Evolutionary conservation across 1,140 invertebrate species (phyloP), one percentile per base, ranked within the genome.

Genomic region (Drosophila parabipectinata): DNA sequence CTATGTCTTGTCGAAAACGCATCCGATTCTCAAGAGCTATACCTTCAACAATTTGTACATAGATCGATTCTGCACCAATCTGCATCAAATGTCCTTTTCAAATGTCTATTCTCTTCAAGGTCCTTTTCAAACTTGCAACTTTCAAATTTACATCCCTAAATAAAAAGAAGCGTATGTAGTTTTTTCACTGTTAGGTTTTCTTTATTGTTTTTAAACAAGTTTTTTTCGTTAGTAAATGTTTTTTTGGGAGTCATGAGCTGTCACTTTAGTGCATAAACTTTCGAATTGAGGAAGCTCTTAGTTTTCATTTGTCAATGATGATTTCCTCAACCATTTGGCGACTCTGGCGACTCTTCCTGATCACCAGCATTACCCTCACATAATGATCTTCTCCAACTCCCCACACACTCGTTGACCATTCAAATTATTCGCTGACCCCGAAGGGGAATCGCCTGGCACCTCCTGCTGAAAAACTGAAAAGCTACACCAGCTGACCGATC

Each of bases 401-500:
- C 53, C 51, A 37, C 53, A 69, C 51, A 56, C 63, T 69, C 63
- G 44, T 69, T 69, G 66, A 69, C 63, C 66, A 68, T 39, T 56
- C 41, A 56, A 68, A 69, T 57, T 69, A 69, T 69, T 56, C 52
- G 52, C 30, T 69, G 66, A 69, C 63, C 66, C 63, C 51, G 21
- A 3, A 8, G 41, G 26, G 12, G 51, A 30, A 51, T 24, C 45
- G 45, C n/a, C 51, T 55, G 26, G 21, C 64, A 30, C 30, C 63
- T 67, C 47, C 47, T 60, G 45, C 45, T 7, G 26, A 54, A 57
- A 15, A 28, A 58, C 34, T 28, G n/a, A 50, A 30, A 41, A n/a
- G 12, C 59, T 37, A 34, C 69, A 64, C 71, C 72, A 74, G 82
- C 82, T 85, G 81, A 85, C 81, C 77, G 77, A 67, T 79, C 67